Base-by-base conservation (phyloP, 2,113 vertebrate genomes). In the Abramis brama region DNA sequence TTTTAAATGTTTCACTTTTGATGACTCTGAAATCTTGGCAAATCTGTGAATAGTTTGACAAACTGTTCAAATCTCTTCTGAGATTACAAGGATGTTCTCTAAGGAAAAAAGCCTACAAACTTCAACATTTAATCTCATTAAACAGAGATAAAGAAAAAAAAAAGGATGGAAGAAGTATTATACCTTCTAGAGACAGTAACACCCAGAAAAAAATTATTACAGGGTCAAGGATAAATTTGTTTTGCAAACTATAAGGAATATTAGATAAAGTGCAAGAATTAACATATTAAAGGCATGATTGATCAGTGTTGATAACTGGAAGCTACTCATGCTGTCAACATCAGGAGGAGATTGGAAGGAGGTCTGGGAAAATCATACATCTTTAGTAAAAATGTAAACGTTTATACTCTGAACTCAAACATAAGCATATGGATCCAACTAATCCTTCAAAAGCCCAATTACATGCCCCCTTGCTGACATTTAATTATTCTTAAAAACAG, bases 401-500 rank as follows among this genome's bases (percentile, higher is more conserved):
- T 82, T 68, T 82, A 68, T 11, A 68, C 17, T 50, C 17, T 30
- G n/a, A 50, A 19, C 62, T 82, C 10, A 3, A 17, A 33, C 79
- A 82, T 50, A 52, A 21, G 4, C 60, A 64, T 36, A 45, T 25
- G 23, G 23, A 27, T 82, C 62, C 90, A 91, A 92, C 81, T 66
- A 86, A 91, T 83, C 85, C 79, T 86, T 92, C 91, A 90, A 90
- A 89, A 91, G 91, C 79, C 92, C 90, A 94, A 94, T 93, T 91
- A 91, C 89, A 90, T 91, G 90, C 85, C 90, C 90, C 90, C 86
- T 87, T n/a, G 79, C 79, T 89, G 92, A 92, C 91, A 92, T 93
- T 94, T 90, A 92, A 94, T 94, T 92, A 93, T 93, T 85, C 91
- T 88, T 57, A 92, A 87, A 92, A 68, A 89, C 88, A 86, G 83